A percentile compares a stretch with the other conserved stretches of the same genome.
These are phyloP conservation scores for Rattus rattus DNA, from an alignment of 2,113 vertebrate species.

Conservation along the genomic window DNA sequence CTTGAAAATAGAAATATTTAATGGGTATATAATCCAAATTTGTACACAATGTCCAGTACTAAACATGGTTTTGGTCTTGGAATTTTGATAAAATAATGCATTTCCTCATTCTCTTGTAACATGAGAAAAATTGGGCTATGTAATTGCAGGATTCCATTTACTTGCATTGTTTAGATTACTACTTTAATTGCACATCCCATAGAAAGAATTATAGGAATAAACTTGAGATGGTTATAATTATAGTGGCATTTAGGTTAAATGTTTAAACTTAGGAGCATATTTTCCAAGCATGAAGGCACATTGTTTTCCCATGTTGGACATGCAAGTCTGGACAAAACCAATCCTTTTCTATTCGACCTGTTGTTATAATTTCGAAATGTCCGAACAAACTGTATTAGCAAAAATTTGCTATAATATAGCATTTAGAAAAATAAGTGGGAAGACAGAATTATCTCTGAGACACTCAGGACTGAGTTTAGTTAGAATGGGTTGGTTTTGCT, in stretches of 20 bases:
- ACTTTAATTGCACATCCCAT: slow-evolving; percentile 64
- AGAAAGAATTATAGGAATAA: slow-evolving; percentile 63
- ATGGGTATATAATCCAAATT: not conserved
- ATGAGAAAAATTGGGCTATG: not conserved
- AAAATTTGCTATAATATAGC: not conserved
- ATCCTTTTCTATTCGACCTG: not conserved
- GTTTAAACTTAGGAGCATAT: slow-evolving; percentile 4
- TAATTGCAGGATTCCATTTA: slow-evolving; percentile 65
- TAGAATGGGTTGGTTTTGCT: not conserved
- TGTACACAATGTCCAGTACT: slow-evolving; percentile 34
- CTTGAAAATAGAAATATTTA: slow-evolving; percentile 12
- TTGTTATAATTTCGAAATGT: slow-evolving; percentile 6
- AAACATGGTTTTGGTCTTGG: slow-evolving; percentile 2
- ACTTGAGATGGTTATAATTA: slow-evolving; percentile 70
- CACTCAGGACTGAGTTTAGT: not conserved
- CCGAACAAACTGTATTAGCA: not conserved
- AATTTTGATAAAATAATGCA: slow-evolving; percentile 63
- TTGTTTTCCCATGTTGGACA: not conserved
- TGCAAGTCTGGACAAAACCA: not conserved
- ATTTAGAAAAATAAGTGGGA: not conserved
- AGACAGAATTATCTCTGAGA: not conserved
- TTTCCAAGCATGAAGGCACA: slow-evolving; percentile 50
- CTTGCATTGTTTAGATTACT: slow-evolving; percentile 72
- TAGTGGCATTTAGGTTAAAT: slow-evolving; percentile 65
- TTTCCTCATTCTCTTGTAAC: slow-evolving; percentile 56